phyloP scores from a whole-genome alignment of 2,888 invertebrate genomes.

The Epicampocera succincta region DNA sequence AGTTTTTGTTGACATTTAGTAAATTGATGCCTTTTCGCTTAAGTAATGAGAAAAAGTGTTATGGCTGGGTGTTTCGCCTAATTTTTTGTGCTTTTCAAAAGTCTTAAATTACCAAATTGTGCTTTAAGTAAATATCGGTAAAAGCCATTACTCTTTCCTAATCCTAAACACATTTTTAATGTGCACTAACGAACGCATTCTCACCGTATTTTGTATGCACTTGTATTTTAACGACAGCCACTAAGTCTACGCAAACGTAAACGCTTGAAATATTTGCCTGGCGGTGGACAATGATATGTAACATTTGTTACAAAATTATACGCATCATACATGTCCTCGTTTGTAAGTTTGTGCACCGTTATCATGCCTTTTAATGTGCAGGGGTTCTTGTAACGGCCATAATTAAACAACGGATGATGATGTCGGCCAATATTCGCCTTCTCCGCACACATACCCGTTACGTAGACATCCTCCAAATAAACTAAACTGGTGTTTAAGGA shows the following conservation, averaged over 20 bases:
- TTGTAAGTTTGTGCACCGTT: constrained; percentile 84
- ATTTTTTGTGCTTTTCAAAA: too few species aligned
- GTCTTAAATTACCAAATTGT: background rate
- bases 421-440: constrained; percentile 84
- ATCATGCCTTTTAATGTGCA: constrained; percentile 83
- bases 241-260: constrained; percentile 73
- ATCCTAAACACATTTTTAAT: constrained; percentile 18
- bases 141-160: background rate
- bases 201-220: background rate
- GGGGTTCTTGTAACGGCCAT: constrained; percentile 80
- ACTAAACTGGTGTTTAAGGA: constrained; percentile 87
- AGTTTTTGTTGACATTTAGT: too few species aligned
- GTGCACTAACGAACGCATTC: background rate
- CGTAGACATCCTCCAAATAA: constrained; percentile 90
- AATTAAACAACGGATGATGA: constrained; percentile 85
- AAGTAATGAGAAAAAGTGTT: too few species aligned
- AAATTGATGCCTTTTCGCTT: too few species aligned
- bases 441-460: constrained; percentile 88
- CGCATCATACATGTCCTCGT: constrained; percentile 82
- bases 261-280: constrained; percentile 77
- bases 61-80: too few species aligned
- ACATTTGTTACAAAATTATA: constrained; percentile 79
- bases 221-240: constrained; percentile 52
- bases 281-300: constrained; percentile 78
- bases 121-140: background rate